Conservation (phyloP, 2,888 invertebrate species). For the Plagodis dolabraria region DNA sequence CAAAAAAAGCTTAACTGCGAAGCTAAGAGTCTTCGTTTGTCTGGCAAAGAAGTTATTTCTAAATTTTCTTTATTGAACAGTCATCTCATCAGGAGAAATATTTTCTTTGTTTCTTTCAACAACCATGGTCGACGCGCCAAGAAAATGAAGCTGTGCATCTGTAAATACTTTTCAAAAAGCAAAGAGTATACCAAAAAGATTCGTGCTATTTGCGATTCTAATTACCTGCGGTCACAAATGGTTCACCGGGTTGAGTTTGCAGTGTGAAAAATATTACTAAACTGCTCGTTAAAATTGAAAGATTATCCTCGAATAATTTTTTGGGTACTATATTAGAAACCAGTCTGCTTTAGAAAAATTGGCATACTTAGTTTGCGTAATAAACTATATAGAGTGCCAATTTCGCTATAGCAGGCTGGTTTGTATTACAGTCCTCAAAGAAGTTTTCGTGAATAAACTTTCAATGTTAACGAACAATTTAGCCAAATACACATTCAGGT, state of each 20-base stretch:
- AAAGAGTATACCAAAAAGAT: no score
- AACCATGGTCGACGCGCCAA: background rate
- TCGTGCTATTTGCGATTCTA: no score
- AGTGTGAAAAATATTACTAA: no score
- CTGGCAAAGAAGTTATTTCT: slow-evolving; percentile 1
- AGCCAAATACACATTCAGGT: slow-evolving; percentile 17
- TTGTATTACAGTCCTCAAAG: slow-evolving; percentile 13
- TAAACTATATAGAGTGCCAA: slow-evolving; percentile 32
- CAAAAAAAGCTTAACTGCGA: background rate
- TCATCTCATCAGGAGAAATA: background rate
- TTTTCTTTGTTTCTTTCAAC: slow-evolving; percentile 5
- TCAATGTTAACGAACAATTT: slow-evolving; percentile 9
- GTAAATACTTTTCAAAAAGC: no score
- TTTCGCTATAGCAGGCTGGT: slow-evolving; percentile 17
- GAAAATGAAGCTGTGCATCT: background rate
- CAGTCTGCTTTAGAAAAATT: no score
- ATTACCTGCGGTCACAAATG: no score
- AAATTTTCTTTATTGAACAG: background rate
- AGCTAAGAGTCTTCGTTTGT: slow-evolving; percentile 6
- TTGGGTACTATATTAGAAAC: no score
- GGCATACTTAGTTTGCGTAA: background rate
- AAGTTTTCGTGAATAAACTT: slow-evolving; percentile 12
- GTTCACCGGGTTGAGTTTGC: no score
- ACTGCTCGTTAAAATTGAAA: no score
- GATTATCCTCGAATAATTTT: no score